phyloP scores from a whole-genome alignment of 2,113 vertebrate genomes.

The Holacanthus passer region DNA sequence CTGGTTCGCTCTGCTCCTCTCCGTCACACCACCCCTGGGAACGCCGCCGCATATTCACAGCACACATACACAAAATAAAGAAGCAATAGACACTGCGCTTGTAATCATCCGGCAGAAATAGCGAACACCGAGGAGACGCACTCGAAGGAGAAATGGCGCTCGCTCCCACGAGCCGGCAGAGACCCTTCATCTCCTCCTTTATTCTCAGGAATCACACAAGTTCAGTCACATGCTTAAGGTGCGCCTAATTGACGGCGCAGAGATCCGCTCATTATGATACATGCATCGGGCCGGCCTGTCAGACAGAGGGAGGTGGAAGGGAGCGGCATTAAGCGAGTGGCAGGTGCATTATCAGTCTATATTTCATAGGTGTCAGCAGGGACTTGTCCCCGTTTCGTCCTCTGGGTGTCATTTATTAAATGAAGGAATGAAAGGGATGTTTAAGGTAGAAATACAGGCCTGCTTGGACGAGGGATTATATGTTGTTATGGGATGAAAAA shows the following conservation, averaged over 20 bases:
- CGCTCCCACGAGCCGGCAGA: not conserved
- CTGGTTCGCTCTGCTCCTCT: constrained; percentile 30
- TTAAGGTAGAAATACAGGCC: constrained; percentile 59
- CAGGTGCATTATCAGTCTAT: constrained; percentile 76
- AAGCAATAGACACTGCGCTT: not conserved
- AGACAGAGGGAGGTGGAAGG: constrained; percentile 54
- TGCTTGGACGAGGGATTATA: constrained; percentile 57
- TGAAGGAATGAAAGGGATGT: constrained; percentile 68
- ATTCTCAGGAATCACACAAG: constrained; percentile 47
- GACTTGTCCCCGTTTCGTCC: constrained; percentile 75
- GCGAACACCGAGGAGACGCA: not conserved
- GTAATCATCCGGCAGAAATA: constrained; percentile 20
- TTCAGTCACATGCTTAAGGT: constrained; percentile 50
- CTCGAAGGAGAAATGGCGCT: constrained; percentile 20
- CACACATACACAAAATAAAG: constrained; percentile 12
- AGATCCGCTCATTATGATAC: constrained; percentile 74
- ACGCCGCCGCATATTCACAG: not conserved
- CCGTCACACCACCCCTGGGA: constrained; percentile 48
- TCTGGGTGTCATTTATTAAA: constrained; percentile 79
- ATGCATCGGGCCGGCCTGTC: constrained; percentile 62
- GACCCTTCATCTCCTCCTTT: constrained; percentile 35
- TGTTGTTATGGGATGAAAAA: constrained; percentile 53
- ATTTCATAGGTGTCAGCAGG: constrained; percentile 72
- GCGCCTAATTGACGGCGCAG: constrained; percentile 63
- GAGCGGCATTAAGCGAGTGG: constrained; percentile 57